Percentiles rank a stretch among this genome's conserved stretches.
Conservation (phyloP, 2,113 vertebrate genomes). For the Galbula dea region DNA sequence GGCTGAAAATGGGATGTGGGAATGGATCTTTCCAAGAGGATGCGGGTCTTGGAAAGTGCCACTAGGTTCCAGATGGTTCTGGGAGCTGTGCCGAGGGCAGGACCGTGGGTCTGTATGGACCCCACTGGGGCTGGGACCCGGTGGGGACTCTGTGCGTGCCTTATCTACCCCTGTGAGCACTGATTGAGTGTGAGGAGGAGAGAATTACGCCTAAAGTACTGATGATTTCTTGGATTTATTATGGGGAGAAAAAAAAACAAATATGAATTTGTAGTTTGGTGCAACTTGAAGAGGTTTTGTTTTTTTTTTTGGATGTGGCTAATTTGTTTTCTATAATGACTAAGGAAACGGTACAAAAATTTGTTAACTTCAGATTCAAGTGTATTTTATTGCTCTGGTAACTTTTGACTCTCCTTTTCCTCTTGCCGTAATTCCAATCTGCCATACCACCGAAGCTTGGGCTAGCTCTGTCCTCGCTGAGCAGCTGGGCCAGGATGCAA, state of each 20-base stretch:
- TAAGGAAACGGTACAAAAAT: neutral
- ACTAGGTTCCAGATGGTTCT: accelerated
- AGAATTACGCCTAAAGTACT: neutral
- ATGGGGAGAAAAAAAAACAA: too few species aligned
- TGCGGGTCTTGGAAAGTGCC: neutral
- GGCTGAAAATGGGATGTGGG: neutral
- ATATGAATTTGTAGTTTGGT: neutral
- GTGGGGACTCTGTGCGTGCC: neutral
- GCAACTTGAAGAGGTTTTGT: neutral
- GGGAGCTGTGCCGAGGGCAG: neutral
- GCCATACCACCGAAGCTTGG: accelerated
- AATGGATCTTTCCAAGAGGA: neutral
- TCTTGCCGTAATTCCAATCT: neutral
- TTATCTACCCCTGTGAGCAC: too few species aligned
- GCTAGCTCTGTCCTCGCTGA: neutral
- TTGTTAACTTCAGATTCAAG: neutral
- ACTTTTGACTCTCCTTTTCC: neutral
- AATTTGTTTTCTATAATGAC: neutral
- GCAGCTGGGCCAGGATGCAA: accelerated
- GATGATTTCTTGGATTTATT: neutral
- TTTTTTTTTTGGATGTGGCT: neutral
- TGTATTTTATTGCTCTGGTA: neutral
- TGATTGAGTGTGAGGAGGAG: neutral
- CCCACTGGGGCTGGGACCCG: too few species aligned
- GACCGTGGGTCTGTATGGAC: neutral